Percentiles rank a stretch among this genome's conserved stretches.
phyloP scores from a whole-genome alignment of 2,113 vertebrate species.

The Speoplatyrhinus poulsoni region DNA sequence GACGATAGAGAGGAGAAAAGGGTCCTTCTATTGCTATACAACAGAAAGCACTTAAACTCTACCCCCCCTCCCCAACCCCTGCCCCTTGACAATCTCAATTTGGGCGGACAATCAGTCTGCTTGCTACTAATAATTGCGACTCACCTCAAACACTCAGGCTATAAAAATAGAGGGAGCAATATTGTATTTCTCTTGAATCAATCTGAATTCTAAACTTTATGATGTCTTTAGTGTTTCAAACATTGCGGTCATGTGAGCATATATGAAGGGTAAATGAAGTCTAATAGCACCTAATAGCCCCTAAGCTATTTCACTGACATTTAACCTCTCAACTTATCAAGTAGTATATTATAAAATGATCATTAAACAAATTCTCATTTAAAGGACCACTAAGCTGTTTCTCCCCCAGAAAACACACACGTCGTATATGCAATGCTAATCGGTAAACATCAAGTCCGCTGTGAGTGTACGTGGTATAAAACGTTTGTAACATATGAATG shows the following conservation, averaged over 20 bases:
- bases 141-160: conserved; percentile 71
- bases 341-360: too few species aligned
- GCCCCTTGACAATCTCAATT: conserved; percentile 87
- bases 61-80: conserved; percentile 60
- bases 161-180: conserved; percentile 50
- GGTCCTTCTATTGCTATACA: conserved; percentile 70
- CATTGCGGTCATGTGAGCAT: conserved; percentile 39
- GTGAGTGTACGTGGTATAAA: too few species aligned
- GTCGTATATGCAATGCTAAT: conserved; percentile 13
- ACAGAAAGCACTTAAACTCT: conserved; percentile 86
- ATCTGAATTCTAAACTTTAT: conserved; percentile 30
- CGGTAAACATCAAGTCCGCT: not conserved
- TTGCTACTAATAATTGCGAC: conserved; percentile 54
- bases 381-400: too few species aligned
- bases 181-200: conserved; percentile 34
- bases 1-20: conserved; percentile 42
- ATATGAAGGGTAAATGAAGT: conserved; percentile 39
- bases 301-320: too few species aligned
- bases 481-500: too few species aligned
- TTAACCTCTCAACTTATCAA: too few species aligned
- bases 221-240: conserved; percentile 42
- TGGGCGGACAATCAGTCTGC: conserved; percentile 74
- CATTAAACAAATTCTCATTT: too few species aligned
- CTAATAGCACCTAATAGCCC: too few species aligned
- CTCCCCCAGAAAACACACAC: too few species aligned